Evolutionary conservation across 1,140 invertebrate species (phyloP), one percentile per base, ranked within the genome.

Genomic region (Oedothorax gibbosus): DNA sequence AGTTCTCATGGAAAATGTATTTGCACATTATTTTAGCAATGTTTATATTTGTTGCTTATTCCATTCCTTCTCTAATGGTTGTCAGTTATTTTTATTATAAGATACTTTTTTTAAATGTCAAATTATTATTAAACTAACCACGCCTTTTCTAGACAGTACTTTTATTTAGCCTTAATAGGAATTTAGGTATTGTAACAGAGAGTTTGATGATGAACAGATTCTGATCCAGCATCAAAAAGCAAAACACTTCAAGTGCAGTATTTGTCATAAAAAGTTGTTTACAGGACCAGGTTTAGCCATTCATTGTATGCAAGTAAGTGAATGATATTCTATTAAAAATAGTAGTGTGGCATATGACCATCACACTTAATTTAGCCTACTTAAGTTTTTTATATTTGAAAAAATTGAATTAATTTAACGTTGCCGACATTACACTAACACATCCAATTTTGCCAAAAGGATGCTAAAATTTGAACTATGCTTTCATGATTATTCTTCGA

Each of bases 161-260:
- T n/a, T n/a, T 62, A 14, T 60, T 60, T 14, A 60, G 35, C 21
- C 57, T 65, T 77, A 77, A 64, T 35, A 57, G 18, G 21, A 50
- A 15, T 60, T 64, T 86, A 99, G 97, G 97, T 99, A 99, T 92
- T 99, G 99, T 90, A 99, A 99, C 91, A 92, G 99, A 88, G 99
- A 99, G 91, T 99, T 99, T 91, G 99, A 99, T 90, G 99, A 99
- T 92, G 99, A 99, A 90, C 99, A 99, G 90, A 99, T 99, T 91
- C 92, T 99, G n/a, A 98, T 99, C 88, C 98, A 99, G 90, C 99
- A 99, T 91, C 99, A 99, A 90, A 99, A 99, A 91, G 99, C 99
- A 20, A 99, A 99, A 91, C 99, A 99, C 92, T 99, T 99, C 89
- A 99, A 99, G 93, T 99, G 99, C 93, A 98, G 99, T 90, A 98